Conservation (phyloP, 2,113 vertebrate species). For the Dermatemys mawii region DNA sequence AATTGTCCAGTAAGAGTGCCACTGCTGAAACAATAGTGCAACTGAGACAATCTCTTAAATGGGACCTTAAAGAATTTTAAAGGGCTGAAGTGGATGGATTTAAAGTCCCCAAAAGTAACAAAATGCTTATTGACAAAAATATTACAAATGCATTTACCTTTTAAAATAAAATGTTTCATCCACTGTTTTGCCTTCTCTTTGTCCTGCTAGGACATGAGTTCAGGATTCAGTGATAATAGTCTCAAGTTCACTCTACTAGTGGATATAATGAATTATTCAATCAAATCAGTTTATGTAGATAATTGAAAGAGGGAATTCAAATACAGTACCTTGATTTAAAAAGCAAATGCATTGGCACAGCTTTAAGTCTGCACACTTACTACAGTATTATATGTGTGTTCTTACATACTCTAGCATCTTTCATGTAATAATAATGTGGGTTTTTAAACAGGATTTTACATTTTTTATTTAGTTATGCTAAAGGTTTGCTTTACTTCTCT, state of each 20-base stretch:
- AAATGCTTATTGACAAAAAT: neutral
- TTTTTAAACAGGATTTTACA: neutral
- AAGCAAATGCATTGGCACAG: accelerated
- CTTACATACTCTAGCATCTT: neutral
- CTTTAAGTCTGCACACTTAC: neutral
- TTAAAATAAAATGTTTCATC: neutral
- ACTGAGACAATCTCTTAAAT: neutral
- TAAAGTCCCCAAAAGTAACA: neutral
- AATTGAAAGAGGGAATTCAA: neutral
- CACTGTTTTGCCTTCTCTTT: neutral
- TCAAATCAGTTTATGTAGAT: neutral
- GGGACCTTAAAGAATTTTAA: neutral
- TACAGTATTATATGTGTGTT: neutral
- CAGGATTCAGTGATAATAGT: neutral
- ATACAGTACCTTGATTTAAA: neutral
- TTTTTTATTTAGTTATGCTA: neutral
- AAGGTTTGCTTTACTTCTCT: neutral
- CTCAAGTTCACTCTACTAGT: neutral
- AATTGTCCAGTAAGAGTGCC: neutral
- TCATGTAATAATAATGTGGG: neutral
- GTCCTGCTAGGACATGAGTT: neutral
- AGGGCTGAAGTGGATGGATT: neutral
- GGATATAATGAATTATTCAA: neutral
- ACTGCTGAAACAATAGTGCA: neutral
- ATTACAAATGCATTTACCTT: neutral